Base-by-base conservation (phyloP, 2,113 vertebrate species). In the Aythya baeri region DNA sequence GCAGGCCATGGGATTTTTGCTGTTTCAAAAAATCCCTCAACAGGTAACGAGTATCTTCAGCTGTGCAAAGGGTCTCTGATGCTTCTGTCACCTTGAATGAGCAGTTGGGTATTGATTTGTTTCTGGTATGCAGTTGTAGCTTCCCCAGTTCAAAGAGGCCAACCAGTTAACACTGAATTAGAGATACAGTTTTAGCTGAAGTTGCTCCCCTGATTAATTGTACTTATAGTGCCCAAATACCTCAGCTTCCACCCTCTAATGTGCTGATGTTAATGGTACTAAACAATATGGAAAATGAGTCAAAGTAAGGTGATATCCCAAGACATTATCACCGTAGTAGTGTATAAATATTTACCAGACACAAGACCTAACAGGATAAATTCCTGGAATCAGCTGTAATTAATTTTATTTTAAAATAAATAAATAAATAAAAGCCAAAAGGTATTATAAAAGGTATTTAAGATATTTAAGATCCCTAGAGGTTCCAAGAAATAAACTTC, bases 281-380 rank as follows among this genome's bases (percentile, higher is more conserved):
- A 91, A 71, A 12, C 10, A 44, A 72, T 41, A 61, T 5, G 12
- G 36, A 82, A 96, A 84, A 22, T 22, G 25, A 83, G 75, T 54
- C 36, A 74, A 10, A 29, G n/a, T 27, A 81, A 93, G 65, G 29
- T 62, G 49, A 46, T 79, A 85, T 68, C 71, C 80, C 74, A 83
- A 91, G 86, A 68, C 10, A 68, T 59, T 55, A 17, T 22, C 27
- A 85, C n/a, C 76, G 23, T 52, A 55, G 12, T 41, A 70, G 62
- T 59, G 59, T 84, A 80, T 91, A 89, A 94, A 81, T 84, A 89
- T 78, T 91, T 94, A 68, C 84, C 50, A 86, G 74, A 81, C 34
- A 66, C 67, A 84, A 87, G 61, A 72, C 20, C 25, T 46, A 77
- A 77, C 18, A 74, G 27, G 50, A 83, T 67, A 82, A 82, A 65